phyloP scores from a whole-genome alignment of 2,797 vertebrate species.

The Neosilurus mollespiculum region DNA sequence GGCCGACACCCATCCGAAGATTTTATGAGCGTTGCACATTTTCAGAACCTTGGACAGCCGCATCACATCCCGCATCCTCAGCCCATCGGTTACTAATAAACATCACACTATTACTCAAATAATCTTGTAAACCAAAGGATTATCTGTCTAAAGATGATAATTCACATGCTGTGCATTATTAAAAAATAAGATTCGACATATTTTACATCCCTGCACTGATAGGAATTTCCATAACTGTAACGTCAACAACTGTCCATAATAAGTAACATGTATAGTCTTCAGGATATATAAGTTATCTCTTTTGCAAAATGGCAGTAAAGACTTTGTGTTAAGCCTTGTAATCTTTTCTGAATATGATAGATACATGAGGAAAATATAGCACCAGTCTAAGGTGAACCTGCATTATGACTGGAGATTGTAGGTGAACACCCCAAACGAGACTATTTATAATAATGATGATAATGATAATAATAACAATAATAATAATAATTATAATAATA shows the following conservation, averaged over 20 bases:
- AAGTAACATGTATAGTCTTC: not conserved
- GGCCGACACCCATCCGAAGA: constrained; percentile 22
- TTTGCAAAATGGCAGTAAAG: not conserved
- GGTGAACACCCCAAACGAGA: not conserved
- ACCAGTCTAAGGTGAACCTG: not conserved
- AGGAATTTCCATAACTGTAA: not conserved
- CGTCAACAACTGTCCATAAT: not conserved
- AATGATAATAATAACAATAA: too few species aligned
- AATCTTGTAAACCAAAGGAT: not conserved
- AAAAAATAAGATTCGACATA: not conserved
- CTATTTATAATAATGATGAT: too few species aligned
- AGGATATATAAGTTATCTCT: too few species aligned
- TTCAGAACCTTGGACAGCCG: constrained; percentile 63
- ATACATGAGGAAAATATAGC: not conserved
- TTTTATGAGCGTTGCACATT: constrained; percentile 30
- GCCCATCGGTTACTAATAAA: constrained; percentile 1
- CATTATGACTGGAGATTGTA: not conserved
- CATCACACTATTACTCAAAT: not conserved
- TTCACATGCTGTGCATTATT: not conserved
- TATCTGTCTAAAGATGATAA: not conserved
- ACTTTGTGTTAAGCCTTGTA: not conserved
- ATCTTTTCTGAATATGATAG: not conserved
- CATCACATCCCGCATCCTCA: constrained; percentile 20
- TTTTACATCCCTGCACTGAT: not conserved
- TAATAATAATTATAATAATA: too few species aligned